Conservation (phyloP, 2,797 vertebrate species). For the Fundulus diaphanus region DNA sequence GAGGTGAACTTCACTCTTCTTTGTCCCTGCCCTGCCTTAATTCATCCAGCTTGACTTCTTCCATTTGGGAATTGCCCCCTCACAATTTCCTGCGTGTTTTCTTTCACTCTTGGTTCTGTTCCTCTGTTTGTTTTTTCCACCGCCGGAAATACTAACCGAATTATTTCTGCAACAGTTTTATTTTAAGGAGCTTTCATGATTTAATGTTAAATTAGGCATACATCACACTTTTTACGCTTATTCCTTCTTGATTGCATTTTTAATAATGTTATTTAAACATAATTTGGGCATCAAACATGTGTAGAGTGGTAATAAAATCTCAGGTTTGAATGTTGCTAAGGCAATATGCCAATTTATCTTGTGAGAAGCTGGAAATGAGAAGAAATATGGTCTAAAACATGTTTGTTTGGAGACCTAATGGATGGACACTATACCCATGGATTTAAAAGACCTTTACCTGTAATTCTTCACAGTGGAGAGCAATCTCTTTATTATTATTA, state of each 20-base stretch:
- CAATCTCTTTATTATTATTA: no score
- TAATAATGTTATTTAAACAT: no score
- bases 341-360: no score
- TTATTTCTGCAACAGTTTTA: slow-evolving; percentile 21
- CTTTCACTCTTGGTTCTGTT: slow-evolving; percentile 7
- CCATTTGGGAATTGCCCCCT: neutral
- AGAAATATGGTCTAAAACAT: neutral
- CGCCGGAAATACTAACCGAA: slow-evolving; percentile 13
- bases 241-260: no score
- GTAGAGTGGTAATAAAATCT: no score
- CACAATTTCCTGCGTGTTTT: slow-evolving; percentile 26
- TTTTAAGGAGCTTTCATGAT: slow-evolving; percentile 7
- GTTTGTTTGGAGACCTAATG: neutral
- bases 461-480: no score
- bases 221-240: no score
- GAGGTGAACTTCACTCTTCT: slow-evolving; percentile 49
- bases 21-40: slow-evolving; percentile 18
- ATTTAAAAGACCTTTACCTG: neutral
- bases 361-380: no score
- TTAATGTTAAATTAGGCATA: no score
- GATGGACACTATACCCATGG: neutral
- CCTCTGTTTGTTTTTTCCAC: neutral
- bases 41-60: slow-evolving; percentile 11
- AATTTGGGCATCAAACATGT: no score
- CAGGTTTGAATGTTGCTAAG: no score